Evolutionary conservation across 2,888 invertebrate genomes (phyloP).

Genomic region (Chymomyza fuscimana): DNA sequence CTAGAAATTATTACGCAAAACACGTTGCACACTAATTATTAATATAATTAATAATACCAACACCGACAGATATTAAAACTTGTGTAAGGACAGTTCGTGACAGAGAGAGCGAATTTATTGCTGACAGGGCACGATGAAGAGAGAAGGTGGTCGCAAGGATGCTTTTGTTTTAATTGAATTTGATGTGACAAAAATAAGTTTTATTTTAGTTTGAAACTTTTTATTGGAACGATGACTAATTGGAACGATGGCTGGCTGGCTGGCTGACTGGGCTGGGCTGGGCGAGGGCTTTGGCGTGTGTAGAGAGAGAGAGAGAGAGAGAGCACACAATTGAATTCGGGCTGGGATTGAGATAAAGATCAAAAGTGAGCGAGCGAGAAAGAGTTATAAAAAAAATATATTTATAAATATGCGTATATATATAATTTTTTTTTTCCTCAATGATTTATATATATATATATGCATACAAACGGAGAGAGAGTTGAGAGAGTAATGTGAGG

Average conservation of each 20-base stretch:
- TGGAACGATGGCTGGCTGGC: conserved; percentile 43
- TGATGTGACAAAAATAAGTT: conserved; percentile 67
- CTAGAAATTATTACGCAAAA: neutral
- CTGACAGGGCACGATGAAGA: conserved; percentile 11
- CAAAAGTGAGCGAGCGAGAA: conserved; percentile 15
- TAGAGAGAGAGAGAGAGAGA: conserved; percentile 12
- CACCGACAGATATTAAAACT: conserved; percentile 8
- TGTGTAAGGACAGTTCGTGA: conserved; percentile 6
- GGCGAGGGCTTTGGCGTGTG: conserved; percentile 15
- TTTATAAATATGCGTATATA: conserved; percentile 6
- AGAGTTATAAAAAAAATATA: conserved; percentile 28
- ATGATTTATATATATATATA: conserved; percentile 10
- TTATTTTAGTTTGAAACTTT: conserved; percentile 56
- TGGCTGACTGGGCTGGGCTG: conserved; percentile 16
- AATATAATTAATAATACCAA: neutral
- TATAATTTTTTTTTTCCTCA: neutral
- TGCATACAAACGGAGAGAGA: conserved; percentile 18
- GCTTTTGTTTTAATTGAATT: conserved; percentile 65
- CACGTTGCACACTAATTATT: neutral
- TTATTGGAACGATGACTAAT: conserved; percentile 36
- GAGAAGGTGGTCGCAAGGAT: conserved; percentile 22
- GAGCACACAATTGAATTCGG: conserved; percentile 42
- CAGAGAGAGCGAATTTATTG: conserved; percentile 8
- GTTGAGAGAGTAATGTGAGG: conserved; percentile 59
- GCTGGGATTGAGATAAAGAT: conserved; percentile 27